Base-by-base conservation (phyloP, 2,888 invertebrate species). In the Pollenia angustigena region DNA sequence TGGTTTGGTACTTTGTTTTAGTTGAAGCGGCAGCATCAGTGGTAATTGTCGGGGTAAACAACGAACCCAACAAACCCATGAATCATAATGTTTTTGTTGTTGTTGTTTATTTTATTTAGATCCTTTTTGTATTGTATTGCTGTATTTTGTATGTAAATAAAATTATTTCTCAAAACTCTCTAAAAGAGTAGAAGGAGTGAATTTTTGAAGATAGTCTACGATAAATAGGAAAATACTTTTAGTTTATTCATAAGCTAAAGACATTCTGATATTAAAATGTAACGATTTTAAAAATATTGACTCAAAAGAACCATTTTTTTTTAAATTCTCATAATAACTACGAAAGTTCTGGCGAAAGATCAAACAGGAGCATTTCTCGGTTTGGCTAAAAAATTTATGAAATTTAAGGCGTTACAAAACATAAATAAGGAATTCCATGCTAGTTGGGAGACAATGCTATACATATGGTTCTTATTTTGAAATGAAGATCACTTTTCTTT, bases 1-100 rank as follows among this genome's bases (percentile, higher is more conserved):
- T 23, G 16, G 44, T 72, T 68, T 74, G 74, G 12, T 58, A 60
- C 23, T 79, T 32, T 14, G 52, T 62, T 75, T 75, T 2, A 62
- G 52, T 48, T 58, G 87, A 81, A 85, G 75, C 76, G 66, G 58
- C 44, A 71, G 58, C 44, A 64, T 66, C 52, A 78, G 74, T 81
- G 18, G 64, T 60, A 54, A 80, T 75, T 83, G 60, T 84, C 46
- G 81, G 81, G 80, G 85, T 82, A 50, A 40, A 66, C 23, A 75
- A 81, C 44, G 54, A 72, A 16, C 46, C 58, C 56, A 83, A 75
- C 75, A 78, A 85, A 79, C 66, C 62, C 76, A 76, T 87, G 75
- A 78, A 80, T 81, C 84, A 83, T 74, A 46, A 71, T 74, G 66
- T 71, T 81, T 44, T 66, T 85, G 76, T 79, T 81, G 40, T 69